Conservation (phyloP, 2,113 vertebrate genomes). For the Equus przewalskii region DNA sequence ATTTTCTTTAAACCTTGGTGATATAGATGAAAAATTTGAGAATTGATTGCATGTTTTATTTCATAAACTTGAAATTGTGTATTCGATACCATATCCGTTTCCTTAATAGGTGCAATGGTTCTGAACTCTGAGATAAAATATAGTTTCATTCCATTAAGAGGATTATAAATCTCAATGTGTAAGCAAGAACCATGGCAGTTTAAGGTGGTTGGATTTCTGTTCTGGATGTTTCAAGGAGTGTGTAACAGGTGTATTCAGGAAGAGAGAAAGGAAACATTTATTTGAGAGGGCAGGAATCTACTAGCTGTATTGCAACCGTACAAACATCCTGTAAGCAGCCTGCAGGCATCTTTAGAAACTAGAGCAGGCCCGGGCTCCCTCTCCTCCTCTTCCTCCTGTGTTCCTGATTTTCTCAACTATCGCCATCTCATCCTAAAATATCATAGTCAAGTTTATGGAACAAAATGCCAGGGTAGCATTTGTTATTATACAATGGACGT, state of each 20-base stretch:
- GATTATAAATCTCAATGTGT: neutral
- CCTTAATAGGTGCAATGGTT: neutral
- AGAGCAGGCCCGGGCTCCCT: neutral
- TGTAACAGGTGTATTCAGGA: neutral
- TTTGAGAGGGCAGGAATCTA: neutral
- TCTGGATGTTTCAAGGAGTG: neutral
- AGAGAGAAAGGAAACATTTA: neutral
- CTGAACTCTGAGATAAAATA: constrained; percentile 15
- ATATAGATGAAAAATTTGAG: neutral
- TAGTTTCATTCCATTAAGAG: neutral
- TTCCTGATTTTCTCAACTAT: neutral
- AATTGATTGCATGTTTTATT: neutral
- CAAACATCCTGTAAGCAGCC: neutral
- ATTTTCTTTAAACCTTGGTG: neutral
- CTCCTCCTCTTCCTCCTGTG: neutral
- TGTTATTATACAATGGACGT: neutral
- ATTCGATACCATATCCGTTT: neutral
- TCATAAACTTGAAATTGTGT: constrained; percentile 1
- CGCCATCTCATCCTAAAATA: neutral
- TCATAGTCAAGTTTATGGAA: neutral
- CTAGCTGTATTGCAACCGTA: neutral
- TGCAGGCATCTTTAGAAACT: neutral
- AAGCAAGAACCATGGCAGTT: neutral
- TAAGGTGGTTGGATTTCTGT: neutral
- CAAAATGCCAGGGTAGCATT: neutral